A percentile compares a stretch with the other conserved stretches of the same genome.
Evolutionary conservation across 2,888 invertebrate genomes (phyloP).

Genomic region (Gymnocheta viridis): DNA sequence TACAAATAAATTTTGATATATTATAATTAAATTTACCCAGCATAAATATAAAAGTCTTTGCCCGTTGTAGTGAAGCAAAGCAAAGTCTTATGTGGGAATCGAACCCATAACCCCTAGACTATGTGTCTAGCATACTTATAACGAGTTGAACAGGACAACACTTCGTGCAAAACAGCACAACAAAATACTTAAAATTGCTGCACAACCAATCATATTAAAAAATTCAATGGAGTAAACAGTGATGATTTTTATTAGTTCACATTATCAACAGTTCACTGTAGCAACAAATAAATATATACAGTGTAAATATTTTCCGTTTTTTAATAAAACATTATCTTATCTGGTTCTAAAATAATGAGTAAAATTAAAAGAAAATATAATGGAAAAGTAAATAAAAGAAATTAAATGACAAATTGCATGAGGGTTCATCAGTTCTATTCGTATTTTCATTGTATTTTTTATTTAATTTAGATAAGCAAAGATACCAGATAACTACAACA

Average conservation of each 20-base stretch:
- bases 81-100: no score
- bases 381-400: slow-evolving; percentile 11
- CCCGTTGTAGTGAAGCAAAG: no score
- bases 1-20: no score
- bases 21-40: no score
- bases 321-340: slow-evolving; percentile 48
- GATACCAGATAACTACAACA: slow-evolving; percentile 10
- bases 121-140: no score
- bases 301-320: not conserved
- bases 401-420: not conserved
- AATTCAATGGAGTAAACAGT: not conserved
- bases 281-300: not conserved
- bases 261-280: not conserved
- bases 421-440: not conserved
- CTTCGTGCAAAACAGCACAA: no score
- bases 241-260: not conserved
- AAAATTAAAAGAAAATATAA: not conserved
- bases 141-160: no score
- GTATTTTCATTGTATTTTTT: not conserved
- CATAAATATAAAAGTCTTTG: no score
- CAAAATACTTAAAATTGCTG: no score
- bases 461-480: slow-evolving; percentile 25
- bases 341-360: slow-evolving; percentile 8
- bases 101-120: no score
- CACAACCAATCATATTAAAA: no score